Base-by-base conservation (phyloP, 1,140 invertebrate species). In the Cydia pomonella region DNA sequence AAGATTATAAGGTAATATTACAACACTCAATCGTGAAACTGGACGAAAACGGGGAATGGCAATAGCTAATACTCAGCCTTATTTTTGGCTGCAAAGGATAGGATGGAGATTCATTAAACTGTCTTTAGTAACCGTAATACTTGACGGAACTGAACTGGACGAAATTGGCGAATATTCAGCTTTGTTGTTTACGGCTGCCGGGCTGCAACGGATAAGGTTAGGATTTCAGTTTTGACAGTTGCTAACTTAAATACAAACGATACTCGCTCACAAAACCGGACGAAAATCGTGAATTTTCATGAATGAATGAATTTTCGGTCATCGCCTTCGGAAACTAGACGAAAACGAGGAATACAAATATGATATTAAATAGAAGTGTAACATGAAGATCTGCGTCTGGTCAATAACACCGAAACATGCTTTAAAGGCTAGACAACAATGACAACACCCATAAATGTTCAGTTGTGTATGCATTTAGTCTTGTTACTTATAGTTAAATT, bases 111-210 rank as follows among this genome's bases (percentile, higher is more conserved):
- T 96, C 80, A 59, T 41, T 41, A 41, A 41, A 41, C 38, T 41
- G 50, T 59, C 2, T 59, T 1, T 59, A 59, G 50, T 38, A 62
- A 29, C n/a, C n/a, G n/a, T 27, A 38, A 13, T 74, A 12, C 13
- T 16, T 47, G 44, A 47, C 13, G 72, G 98, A 98, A 47, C 13
- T 10, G 0, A 99, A 92, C 90, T 99, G 73, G 97, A 99, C 72
- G 78, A 93, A 87, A 77, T 80, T 85, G 74, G 93, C 6, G 91
- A 94, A 75, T 99, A 97, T 90, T 94, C 96, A 29, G 98, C 97
- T 1, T 95, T 99, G 72, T 95, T 99, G 79, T 94, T 99, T 72
- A 98, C 99, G 12, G 94, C 95, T 73, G 98, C 98, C 73, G 99
- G 98, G 5, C 91, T 99, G 21, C 94, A 95, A 73, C 94, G 98